Base-by-base conservation (phyloP, 2,797 vertebrate genomes). In the Cephalopachus bancanus region DNA sequence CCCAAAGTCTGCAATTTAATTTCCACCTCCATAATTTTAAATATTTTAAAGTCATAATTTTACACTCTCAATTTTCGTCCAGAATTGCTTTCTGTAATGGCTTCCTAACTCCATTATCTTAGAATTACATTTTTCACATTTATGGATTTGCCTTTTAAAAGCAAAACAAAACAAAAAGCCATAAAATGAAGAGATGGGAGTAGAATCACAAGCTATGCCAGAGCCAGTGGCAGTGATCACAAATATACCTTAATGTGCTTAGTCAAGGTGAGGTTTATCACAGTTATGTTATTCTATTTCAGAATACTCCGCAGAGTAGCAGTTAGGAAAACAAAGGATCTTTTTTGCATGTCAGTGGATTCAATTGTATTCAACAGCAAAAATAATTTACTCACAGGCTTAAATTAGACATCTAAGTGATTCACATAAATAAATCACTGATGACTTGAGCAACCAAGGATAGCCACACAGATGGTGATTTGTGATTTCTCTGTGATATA, bases 101-200 rank as follows among this genome's bases (percentile, higher is more conserved):
- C 93, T 98, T 97, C 85, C 95, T 96, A 87, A 97, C 88, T 94
- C 74, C 75, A 96, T 97, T 98, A 97, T 94, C 96, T 95, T 96
- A 93, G 95, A 97, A 96, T 98, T 96, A 94, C 96, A 97, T 97
- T 85, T 90, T 96, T 97, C 96, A 97, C 60, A 71, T 97, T 97
- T 97, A 94, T 83, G 88, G 83, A 71, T 93, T 97, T 94, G 79
- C 75, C 79, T 76, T 96, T 93, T 88, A 62, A 96, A 96, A 98
- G 98, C 83, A 96, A 97, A 84, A 96, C 95, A 97, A 95, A 55
- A 7, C 71, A 96, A 83, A 96, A 90, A 94, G 30, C 95, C 89
- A 84, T 93, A 95, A 96, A 98, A 90, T 26, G 78, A 16, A 90
- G 89, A 80, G 19, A 62, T 96, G 55, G 79, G 60, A 8, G 55